Evolutionary conservation across 35 echinoderm and acorn worm genomes (phyloP), one percentile per base, ranked within the genome.

Genomic region (Ptychodera flava): DNA sequence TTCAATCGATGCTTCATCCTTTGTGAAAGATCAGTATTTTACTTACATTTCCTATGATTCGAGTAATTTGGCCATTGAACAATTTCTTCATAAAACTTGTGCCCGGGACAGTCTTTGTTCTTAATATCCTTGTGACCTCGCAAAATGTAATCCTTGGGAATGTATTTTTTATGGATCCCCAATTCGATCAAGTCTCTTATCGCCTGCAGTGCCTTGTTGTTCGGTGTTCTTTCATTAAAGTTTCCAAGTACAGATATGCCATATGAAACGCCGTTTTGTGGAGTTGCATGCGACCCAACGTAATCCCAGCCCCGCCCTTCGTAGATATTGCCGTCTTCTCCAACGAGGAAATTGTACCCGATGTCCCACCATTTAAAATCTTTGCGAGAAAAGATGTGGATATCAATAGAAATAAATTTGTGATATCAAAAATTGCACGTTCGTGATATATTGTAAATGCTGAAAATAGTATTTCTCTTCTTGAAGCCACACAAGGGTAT

Each of bases 261-360:
- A 64, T 64, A 64, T 64, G 90, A 87, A n/a, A 84, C 35, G 34
- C 45, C 29, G 38, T 92, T 92, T 37, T 92, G 88, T 33, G 31
- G 76, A 1, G 53, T 15, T 27, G 85, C 31, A 75, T 92, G 90
- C 0, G 90, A 79, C 31, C 90, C 90, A 22, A 30, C 33, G 15
- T 16, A 27, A 32, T 84, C 45, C 90, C 90, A 92, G 22, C 86
- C 86, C 15, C 90, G 79, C 27, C 90, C 90, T 76, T 92, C 90
- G 64, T 92, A 92, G 1, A 92, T 64, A 33, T 79, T 82, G 1
- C 85, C 81, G 53, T 92, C 90, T 78, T 36, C 90, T 0, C 90
- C 90, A 28, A 84, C 86, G 0, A 92, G 85, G 30, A 83, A 92
- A 31, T 82, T 92, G 64, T 92, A 92, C 6, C 86, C 90, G 35